Evolutionary conservation across 2,888 invertebrate species (phyloP), one percentile per base, ranked within the genome.

Genomic region (Pseudoips prasinana): DNA sequence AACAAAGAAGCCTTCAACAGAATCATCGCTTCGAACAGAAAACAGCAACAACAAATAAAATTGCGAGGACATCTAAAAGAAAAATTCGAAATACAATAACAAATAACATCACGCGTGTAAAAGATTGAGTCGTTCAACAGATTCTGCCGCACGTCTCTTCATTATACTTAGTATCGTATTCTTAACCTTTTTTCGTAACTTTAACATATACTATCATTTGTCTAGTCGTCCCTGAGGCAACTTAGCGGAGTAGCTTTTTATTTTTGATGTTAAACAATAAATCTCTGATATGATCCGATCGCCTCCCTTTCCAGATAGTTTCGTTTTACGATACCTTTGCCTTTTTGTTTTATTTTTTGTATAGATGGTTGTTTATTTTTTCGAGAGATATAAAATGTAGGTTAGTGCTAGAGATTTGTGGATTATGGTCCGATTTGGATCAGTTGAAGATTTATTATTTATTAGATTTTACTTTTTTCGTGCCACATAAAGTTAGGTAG

Each of bases 211-310:
- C 6, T 8, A 10, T 1, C 6, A 7, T 25, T 17, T 11, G 37
- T 29, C 11, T n/a, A 23, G 43, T 36, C 36, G 51, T 46, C 51
- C 58, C 50, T 32, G 26, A 49, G 47, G 50, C 55, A 64, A 63
- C 64, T 67, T 69, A 63, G 58, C 54, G 46, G 32, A 50, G 64
- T 58, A 60, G 67, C 65, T 68, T 72, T 73, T 72, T 73, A 70
- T 68, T 65, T 69, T 68, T 67, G 66, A 74, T 68, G 65, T 58
- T 53, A 51, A 55, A 60, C 64, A 57, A 71, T 71, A 66, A 67
- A 70, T 70, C 69, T 58, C 35, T 36, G 58, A 65, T 68, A 69
- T 69, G 41, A 59, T 55, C 48, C 58, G 47, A 55, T 60, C 51
- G 55, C 47, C 35, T 47, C 30, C 54, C 47, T 49, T 60, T 41